A percentile compares a stretch with the other conserved stretches of the same genome.
Conservation (phyloP, 2,113 vertebrate genomes). For the Thryonomys swinderianus region DNA sequence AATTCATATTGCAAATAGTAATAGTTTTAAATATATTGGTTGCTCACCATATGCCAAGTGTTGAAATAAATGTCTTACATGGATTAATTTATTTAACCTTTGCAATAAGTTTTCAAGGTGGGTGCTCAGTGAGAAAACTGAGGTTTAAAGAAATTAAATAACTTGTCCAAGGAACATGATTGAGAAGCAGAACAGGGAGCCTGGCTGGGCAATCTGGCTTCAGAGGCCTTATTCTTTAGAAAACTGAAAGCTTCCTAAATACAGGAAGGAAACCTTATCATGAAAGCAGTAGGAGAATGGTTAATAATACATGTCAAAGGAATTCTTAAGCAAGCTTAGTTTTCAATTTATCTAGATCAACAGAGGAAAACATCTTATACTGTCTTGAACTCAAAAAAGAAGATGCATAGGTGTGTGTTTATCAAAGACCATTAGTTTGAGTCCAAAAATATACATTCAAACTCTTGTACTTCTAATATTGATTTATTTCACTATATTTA, state of each 20-base stretch:
- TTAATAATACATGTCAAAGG: constrained; percentile 52
- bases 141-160: background rate
- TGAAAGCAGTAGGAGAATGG: constrained; percentile 3
- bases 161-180: background rate
- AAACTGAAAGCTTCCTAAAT: background rate
- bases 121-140: background rate
- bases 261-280: constrained; percentile 49
- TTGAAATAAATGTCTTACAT: background rate
- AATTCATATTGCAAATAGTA: background rate
- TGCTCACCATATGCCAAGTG: background rate
- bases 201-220: background rate
- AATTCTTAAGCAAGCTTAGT: constrained; percentile 23
- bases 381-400: constrained; percentile 34
- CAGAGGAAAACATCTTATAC: background rate
- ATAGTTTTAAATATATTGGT: background rate
- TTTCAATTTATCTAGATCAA: constrained; percentile 51
- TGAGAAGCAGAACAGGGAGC: background rate
- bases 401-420: background rate
- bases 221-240: constrained; percentile 34
- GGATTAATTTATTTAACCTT: background rate
- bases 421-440: constrained; percentile 19
- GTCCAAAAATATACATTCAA: constrained; percentile 35
- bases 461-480: constrained; percentile 37
- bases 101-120: background rate
- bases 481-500: constrained; percentile 42